Percentiles rank a stretch among this genome's conserved stretches.
Evolutionary conservation across 2,113 vertebrate genomes (phyloP).

Genomic region (Taxidea taxus): DNA sequence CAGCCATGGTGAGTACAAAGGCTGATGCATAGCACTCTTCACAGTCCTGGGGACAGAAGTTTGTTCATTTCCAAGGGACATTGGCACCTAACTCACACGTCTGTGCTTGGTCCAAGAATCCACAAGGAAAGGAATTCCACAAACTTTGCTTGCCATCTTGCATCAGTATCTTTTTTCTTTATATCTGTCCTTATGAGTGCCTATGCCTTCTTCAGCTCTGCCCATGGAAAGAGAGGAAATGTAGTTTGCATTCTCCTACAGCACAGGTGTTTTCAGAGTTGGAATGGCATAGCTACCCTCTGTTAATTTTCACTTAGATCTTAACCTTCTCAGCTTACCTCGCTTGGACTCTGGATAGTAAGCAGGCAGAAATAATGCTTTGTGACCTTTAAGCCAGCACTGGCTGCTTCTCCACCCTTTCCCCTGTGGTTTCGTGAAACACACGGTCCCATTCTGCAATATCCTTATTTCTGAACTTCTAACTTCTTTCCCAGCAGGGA

Average conservation of each 20-base stretch:
- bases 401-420: conserved; percentile 48
- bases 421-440: conserved; percentile 35
- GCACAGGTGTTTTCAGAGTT: not conserved
- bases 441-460: not conserved
- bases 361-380: not conserved
- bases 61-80: not conserved
- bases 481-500: conserved; percentile 50
- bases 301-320: not conserved
- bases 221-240: not conserved
- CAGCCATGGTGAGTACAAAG: not conserved
- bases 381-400: not conserved
- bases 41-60: not conserved
- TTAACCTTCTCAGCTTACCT: not conserved
- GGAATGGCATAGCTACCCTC: not conserved
- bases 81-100: not conserved
- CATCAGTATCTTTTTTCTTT: not conserved
- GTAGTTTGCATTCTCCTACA: not conserved
- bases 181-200: too few species aligned
- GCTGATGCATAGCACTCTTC: not conserved
- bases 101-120: not conserved
- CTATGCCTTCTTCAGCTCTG: not conserved
- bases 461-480: conserved; percentile 47
- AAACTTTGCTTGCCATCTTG: not conserved
- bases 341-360: not conserved
- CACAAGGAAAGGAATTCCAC: not conserved